Base-by-base conservation (phyloP, 1,140 invertebrate genomes). In the Bicyclus anynana region DNA sequence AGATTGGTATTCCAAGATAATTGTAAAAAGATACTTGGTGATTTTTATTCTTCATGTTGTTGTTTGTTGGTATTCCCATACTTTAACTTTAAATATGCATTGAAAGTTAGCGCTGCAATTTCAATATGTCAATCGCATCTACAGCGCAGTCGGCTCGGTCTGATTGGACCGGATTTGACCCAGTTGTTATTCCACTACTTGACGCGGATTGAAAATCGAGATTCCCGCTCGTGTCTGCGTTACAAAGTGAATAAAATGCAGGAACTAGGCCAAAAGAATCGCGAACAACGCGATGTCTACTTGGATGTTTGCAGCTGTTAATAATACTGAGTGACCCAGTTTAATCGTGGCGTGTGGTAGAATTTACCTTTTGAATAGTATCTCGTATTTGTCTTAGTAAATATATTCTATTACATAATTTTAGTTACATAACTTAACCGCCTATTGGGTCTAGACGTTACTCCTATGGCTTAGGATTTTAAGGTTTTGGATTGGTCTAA, bases 251-350 rank as follows among this genome's bases (percentile, higher is more conserved):
- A 66, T 69, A 67, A 74, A 74, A 66, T 59, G 48, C 48, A 65
- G 55, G 57, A 80, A 71, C 65, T 75, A 52, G 79, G 71, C 53
- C 70, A 69, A 69, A 78, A 78, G 55, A 70, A 73, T 71, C 54
- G 65, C 68, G 60, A 69, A 65, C 59, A 56, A 63, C 57, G 48
- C 46, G 63, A 14, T 54, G 60, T 58, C 62, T 63, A 20, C 56
- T 67, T 53, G 61, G 44, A 35, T 63, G 20, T 65, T 47, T 52
- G 29, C 58, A 67, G 63, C 59, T 72, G 63, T 55, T 72, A 59
- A 72, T 69, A 72, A 56, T 62, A 61, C 52, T 55, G n/a, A n/a
- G n/a, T n/a, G 61, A 65, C 61, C 62, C 23, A 71, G 37, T 63
- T 71, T 33, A 47, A 49, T 42, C 17, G 18, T 23, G 20, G 10